Conservation (phyloP, 2,113 vertebrate genomes). For the Chaetops frenatus region DNA sequence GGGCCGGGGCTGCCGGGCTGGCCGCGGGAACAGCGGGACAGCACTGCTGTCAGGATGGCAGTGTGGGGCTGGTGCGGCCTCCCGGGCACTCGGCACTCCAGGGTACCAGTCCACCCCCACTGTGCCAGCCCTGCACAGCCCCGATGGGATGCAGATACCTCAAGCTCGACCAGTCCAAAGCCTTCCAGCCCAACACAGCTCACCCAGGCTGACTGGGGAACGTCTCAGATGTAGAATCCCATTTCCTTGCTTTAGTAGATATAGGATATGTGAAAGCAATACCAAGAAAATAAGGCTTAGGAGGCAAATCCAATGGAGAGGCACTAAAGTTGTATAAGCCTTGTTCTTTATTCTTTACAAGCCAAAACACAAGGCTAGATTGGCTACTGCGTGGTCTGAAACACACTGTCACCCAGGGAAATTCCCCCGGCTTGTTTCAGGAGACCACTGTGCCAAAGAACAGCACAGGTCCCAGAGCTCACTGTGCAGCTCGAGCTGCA, state of each 20-base stretch:
- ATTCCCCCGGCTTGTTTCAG: not conserved
- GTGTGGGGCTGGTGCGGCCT: not conserved
- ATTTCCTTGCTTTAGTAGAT: not conserved
- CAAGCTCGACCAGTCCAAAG: not conserved
- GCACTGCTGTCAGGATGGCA: fast-evolving
- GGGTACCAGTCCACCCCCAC: no score
- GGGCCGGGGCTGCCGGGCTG: no score
- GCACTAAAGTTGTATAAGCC: not conserved
- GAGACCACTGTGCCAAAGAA: not conserved
- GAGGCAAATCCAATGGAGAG: not conserved
- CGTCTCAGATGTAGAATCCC: fast-evolving
- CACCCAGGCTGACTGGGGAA: not conserved
- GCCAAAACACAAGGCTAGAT: not conserved
- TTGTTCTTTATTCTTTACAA: not conserved
- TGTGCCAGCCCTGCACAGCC: not conserved
- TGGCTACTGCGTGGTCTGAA: not conserved
- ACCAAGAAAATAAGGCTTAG: not conserved
- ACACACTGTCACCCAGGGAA: not conserved
- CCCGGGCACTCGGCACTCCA: no score
- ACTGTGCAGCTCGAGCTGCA: not conserved
- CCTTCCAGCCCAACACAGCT: not conserved
- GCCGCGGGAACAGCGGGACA: fast-evolving
- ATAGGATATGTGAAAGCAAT: not conserved
- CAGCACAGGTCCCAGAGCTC: not conserved
- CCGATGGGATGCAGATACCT: fast-evolving